A percentile compares a stretch with the other conserved stretches of the same genome.
Evolutionary conservation across 2,113 vertebrate species (phyloP).

Genomic region (Ammodytes marinus): DNA sequence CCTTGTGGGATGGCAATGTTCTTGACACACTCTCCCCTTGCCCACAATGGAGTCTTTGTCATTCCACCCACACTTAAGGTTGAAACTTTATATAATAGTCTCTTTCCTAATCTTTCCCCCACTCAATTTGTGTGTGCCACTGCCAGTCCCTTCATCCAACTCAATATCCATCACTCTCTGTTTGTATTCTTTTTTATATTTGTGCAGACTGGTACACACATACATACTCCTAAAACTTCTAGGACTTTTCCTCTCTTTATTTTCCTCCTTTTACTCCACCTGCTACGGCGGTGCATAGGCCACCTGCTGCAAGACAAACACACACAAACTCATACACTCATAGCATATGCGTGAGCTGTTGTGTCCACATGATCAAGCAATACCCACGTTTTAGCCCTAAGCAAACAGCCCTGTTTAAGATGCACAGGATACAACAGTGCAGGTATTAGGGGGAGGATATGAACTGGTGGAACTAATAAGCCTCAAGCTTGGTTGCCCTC

Average conservation of each 20-base stretch:
- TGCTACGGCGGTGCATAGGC: background rate
- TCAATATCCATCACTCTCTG: conserved; percentile 22
- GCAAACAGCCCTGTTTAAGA: conserved; percentile 77
- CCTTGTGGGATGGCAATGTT: conserved; percentile 35
- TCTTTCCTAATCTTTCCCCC: conserved; percentile 29
- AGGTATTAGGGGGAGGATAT: conserved; percentile 79
- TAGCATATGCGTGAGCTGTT: conserved; percentile 37
- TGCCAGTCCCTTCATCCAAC: conserved; percentile 19
- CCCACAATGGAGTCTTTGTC: conserved; percentile 53
- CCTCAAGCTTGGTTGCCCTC: conserved; percentile 62
- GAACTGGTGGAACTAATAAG: conserved; percentile 84
- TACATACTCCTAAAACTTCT: conserved; percentile 15
- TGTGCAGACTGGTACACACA: background rate
- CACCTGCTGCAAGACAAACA: conserved; percentile 38
- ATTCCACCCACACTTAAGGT: conserved; percentile 56
- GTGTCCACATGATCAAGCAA: conserved; percentile 59
- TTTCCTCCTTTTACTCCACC: conserved; percentile 2
- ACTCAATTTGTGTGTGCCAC: conserved; percentile 20
- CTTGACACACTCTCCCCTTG: conserved; percentile 42
- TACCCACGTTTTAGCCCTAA: conserved; percentile 56
- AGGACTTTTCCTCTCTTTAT: conserved; percentile 7
- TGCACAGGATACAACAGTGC: conserved; percentile 69
- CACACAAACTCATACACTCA: conserved; percentile 22
- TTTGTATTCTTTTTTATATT: conserved; percentile 4
- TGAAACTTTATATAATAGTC: conserved; percentile 64